Conservation (phyloP, 2,797 vertebrate genomes). For the Channallabes apus region DNA sequence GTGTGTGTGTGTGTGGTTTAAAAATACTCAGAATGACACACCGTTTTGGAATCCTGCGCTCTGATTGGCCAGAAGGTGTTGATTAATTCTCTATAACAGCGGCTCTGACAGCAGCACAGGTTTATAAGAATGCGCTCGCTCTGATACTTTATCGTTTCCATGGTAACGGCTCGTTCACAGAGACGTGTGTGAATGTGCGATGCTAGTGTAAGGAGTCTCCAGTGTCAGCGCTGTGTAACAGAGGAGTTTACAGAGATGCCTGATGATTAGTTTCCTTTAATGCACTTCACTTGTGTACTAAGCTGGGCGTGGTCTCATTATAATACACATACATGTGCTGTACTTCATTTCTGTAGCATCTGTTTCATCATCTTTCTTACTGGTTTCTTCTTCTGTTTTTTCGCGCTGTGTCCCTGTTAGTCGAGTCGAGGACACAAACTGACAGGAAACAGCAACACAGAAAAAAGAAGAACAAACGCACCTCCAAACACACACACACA, state of each 20-base stretch:
- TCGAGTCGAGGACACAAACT: not conserved
- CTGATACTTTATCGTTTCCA: too few species aligned
- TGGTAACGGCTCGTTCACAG: too few species aligned
- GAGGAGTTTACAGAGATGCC: too few species aligned
- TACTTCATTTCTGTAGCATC: too few species aligned
- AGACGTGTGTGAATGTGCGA: too few species aligned
- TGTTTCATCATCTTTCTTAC: not conserved
- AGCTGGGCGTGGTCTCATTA: too few species aligned
- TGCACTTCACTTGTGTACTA: too few species aligned
- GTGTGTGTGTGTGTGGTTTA: constrained; percentile 26
- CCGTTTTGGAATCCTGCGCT: not conserved
- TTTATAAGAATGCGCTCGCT: not conserved
- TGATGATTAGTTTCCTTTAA: too few species aligned
- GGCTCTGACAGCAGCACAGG: not conserved
- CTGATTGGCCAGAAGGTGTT: not conserved
- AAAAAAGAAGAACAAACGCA: not conserved
- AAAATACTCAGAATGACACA: not conserved
- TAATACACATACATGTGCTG: too few species aligned
- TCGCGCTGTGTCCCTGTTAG: not conserved
- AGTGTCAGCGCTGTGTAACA: not conserved
- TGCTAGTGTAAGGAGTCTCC: not conserved
- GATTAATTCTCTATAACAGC: not conserved
- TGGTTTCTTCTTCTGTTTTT: not conserved
- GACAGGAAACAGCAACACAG: not conserved
- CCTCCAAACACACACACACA: not conserved